phyloP scores from a whole-genome alignment of 1,140 invertebrate species.

The Homarus americanus region DNA sequence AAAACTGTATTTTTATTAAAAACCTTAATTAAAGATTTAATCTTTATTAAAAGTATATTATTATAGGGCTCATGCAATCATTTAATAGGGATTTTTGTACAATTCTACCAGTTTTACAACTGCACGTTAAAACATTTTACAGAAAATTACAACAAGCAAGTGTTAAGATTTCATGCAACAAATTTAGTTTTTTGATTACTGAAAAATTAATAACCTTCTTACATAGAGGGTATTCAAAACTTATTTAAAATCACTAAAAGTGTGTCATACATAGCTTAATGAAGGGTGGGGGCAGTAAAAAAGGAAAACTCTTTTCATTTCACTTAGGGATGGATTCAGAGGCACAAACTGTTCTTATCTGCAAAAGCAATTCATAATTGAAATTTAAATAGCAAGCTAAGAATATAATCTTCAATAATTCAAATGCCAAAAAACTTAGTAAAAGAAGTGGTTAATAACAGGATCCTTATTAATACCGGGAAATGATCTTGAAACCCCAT shows the following conservation, averaged over 20 bases:
- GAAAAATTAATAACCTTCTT: not conserved
- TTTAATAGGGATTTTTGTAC: not conserved
- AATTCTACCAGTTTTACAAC: not conserved
- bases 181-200: not conserved
- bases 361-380: not conserved
- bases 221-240: not conserved
- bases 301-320: not conserved
- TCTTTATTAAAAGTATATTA: not conserved
- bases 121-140: not conserved
- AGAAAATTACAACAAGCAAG: not conserved
- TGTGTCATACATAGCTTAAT: slow-evolving; percentile 21
- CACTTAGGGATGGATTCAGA: not conserved
- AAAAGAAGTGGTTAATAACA: too few relatives aligned
- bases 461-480: too few relatives aligned
- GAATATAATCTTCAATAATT: too few relatives aligned
- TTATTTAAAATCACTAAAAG: not conserved
- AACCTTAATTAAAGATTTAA: not conserved
- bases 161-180: not conserved
- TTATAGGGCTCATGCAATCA: not conserved
- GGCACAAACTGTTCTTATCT: not conserved
- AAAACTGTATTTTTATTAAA: slow-evolving; percentile 1
- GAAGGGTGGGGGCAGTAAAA: not conserved
- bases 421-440: too few relatives aligned
- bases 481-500: too few relatives aligned
- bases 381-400: too few relatives aligned